phyloP scores from a whole-genome alignment of 1,140 invertebrate species.

The Drosophila tsacasi region DNA sequence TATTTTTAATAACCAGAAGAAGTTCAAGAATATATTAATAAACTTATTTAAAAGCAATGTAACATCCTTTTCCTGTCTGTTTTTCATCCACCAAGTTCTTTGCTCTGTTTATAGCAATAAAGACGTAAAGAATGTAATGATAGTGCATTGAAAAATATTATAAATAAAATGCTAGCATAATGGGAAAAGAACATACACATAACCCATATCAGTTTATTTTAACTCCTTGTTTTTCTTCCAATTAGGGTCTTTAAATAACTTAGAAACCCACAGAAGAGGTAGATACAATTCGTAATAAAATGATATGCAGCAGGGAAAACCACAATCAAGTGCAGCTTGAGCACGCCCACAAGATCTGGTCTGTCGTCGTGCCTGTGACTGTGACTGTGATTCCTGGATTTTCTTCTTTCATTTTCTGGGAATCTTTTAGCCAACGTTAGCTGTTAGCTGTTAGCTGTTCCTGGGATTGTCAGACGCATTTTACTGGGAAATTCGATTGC shows the following conservation, averaged over 20 bases:
- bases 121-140: too few relatives aligned
- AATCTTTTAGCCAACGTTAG: not conserved
- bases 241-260: not conserved
- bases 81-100: not conserved
- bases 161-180: not conserved
- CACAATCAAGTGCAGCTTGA: not conserved
- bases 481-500: constrained; percentile 60
- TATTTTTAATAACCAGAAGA: too few relatives aligned
- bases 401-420: not conserved
- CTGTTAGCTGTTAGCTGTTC: constrained; percentile 14
- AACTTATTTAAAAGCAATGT: too few relatives aligned
- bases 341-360: not conserved
- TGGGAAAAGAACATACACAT: not conserved
- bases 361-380: not conserved
- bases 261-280: not conserved
- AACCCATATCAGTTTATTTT: not conserved
- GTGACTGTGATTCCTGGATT: not conserved
- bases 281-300: not conserved
- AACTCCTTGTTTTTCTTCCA: not conserved
- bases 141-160: not conserved
- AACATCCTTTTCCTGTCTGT: not conserved
- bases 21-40: too few relatives aligned
- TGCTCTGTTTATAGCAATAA: not conserved
- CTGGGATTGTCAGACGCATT: constrained; percentile 35
- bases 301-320: not conserved